Evolutionary conservation across 2,888 invertebrate genomes (phyloP), one percentile per base, ranked within the genome.

Genomic region (Ochlodes sylvanus): DNA sequence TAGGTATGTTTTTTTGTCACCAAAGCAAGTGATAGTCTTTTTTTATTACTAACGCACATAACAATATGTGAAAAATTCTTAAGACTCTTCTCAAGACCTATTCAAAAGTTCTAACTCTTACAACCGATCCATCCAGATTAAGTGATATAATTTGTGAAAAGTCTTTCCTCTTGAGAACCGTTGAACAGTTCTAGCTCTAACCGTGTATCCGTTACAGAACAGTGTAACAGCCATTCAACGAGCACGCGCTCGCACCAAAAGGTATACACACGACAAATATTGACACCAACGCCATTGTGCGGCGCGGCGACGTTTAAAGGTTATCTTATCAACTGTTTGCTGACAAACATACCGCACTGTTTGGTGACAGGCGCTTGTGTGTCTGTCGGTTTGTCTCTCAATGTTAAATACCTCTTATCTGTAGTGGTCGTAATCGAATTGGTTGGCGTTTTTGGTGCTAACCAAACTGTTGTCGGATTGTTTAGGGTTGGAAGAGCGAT

Each of bases 321-420:
- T 87, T 88, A 90, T 90, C 92, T 93, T 92, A 93, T 93, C 92
- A 89, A 80, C 76, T 91, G 84, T 92, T 92, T 92, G 90, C 83
- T 80, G 77, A 72, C 87, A 90, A 89, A 92, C 87, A 90, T 77
- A 70, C 34, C 61, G 71, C 79, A 76, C 75, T 89, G 85, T 89
- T 89, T 89, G 86, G 84, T 83, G 89, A 89, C 87, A 86, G 90
- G 90, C 92, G 89, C 91, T 86, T 81, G 86, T 77, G 80, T 86
- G 92, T 91, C 92, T 92, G 87, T 88, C 84, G 85, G 88, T 86
- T 82, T 88, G 88, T 84, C 81, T 86, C 78, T 81, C 79, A 75
- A 75, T 80, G 73, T 73, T 69, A 74, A 74, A 73, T 72, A 73
- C 80, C 76, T 81, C 83, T 87, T 82, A 85, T 86, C 89, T 87